Evolutionary conservation across 2,113 vertebrate genomes (phyloP).

Genomic region (Neomonachus schauinslandi): DNA sequence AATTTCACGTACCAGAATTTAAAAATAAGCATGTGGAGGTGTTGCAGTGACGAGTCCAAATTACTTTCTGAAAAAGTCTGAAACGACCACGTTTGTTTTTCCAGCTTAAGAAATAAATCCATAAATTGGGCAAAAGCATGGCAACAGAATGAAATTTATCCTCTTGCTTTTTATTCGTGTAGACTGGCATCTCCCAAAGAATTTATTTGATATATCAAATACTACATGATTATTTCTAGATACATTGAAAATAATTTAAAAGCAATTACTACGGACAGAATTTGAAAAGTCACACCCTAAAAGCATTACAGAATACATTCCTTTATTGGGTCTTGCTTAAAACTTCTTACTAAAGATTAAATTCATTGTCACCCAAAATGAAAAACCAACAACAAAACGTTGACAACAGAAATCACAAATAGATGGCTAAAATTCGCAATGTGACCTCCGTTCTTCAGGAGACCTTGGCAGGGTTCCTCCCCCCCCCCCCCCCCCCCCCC

Average conservation of each 20-base stretch:
- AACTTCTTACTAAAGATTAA: slow-evolving; percentile 43
- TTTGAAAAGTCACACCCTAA: slow-evolving; percentile 69
- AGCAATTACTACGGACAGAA: slow-evolving; percentile 67
- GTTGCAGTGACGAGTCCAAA: not conserved
- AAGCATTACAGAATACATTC: slow-evolving; percentile 65
- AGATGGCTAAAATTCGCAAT: slow-evolving; percentile 47
- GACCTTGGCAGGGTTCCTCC: not conserved
- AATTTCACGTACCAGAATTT: not conserved
- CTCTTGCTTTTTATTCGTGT: slow-evolving; percentile 43
- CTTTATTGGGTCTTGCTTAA: slow-evolving; percentile 63
- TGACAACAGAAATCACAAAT: slow-evolving; percentile 60
- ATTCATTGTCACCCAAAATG: slow-evolving; percentile 61
- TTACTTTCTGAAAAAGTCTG: not conserved
- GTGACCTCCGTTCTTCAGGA: slow-evolving; percentile 54
- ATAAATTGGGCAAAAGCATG: not conserved
- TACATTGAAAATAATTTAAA: slow-evolving; percentile 48
- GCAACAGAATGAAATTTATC: not conserved
- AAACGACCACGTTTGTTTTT: not conserved
- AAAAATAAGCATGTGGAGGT: not conserved
- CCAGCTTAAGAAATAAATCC: not conserved
- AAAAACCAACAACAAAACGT: slow-evolving; percentile 36
- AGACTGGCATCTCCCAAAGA: slow-evolving; percentile 60
- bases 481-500: not conserved
- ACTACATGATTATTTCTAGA: slow-evolving; percentile 61
- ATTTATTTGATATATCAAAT: slow-evolving; percentile 52